Percentiles rank a stretch among this genome's conserved stretches.
These are phyloP conservation scores for Acropora tenuis DNA, from an alignment of 64 coral and sea anemone genomes.

Conservation along the genomic window DNA sequence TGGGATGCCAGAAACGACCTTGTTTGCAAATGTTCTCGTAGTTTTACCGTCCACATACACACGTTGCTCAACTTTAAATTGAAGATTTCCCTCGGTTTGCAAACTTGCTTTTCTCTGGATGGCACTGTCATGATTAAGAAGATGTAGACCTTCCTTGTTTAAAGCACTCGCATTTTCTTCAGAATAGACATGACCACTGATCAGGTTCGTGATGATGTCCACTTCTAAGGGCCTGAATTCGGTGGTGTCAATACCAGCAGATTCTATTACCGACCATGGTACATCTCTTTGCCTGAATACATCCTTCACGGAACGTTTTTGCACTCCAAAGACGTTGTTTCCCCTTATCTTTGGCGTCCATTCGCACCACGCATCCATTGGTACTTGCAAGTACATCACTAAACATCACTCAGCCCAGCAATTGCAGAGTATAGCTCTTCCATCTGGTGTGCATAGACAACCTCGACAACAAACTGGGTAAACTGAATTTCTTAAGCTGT, in stretches of 20 bases:
- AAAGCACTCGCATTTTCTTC: not conserved
- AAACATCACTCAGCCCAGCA: slow-evolving; percentile 8
- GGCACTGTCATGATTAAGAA: slow-evolving; percentile 18
- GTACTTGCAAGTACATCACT: slow-evolving; percentile 9
- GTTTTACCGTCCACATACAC: too few relatives aligned
- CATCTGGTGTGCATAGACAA: not conserved
- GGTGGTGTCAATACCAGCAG: not conserved
- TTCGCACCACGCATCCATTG: slow-evolving; percentile 45
- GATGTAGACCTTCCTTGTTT: not conserved
- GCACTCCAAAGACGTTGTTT: too few relatives aligned
- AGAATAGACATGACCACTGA: not conserved
- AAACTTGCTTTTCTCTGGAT: slow-evolving; percentile 12
- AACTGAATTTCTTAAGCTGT: too few relatives aligned
- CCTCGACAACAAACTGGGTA: not conserved
- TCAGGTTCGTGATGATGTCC: not conserved
- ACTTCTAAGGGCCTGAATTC: not conserved
- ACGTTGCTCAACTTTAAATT: too few relatives aligned
- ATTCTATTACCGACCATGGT: not conserved
- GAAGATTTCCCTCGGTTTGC: too few relatives aligned
- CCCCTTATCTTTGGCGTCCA: not conserved
- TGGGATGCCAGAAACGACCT: too few relatives aligned
- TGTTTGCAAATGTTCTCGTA: too few relatives aligned
- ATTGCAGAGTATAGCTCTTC: not conserved
- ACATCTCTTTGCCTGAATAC: not conserved
- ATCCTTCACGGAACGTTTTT: too few relatives aligned